phyloP scores from a whole-genome alignment of 2,113 vertebrate species.

The Castor canadensis region DNA sequence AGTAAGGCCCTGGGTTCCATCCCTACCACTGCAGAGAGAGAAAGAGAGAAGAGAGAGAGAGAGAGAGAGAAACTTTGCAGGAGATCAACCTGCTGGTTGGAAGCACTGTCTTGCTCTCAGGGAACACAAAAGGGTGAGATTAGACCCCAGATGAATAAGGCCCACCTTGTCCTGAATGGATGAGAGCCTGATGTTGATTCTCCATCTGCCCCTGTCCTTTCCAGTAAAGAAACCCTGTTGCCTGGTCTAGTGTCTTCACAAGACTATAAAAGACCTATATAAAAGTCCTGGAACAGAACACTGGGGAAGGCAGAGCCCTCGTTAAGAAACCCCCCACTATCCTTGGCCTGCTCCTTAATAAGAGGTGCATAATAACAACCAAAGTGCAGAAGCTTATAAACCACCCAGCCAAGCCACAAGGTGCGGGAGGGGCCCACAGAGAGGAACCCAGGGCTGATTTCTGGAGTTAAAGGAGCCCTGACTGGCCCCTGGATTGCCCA shows the following conservation, averaged over 20 bases:
- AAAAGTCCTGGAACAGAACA: conserved; percentile 40
- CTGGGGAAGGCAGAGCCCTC: conserved; percentile 73
- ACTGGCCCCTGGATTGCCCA: conserved; percentile 11
- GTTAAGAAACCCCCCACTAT: conserved; percentile 75
- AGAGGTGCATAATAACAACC: conserved; percentile 74
- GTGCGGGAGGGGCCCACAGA: conserved; percentile 49
- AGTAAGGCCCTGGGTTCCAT: not conserved
- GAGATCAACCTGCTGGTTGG: accelerated
- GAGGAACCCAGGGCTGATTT: not conserved
- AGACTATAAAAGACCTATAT: conserved; percentile 56
- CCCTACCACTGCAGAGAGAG: not conserved
- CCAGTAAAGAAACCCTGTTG: not conserved
- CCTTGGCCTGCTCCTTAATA: conserved; percentile 37
- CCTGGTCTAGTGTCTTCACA: not conserved
- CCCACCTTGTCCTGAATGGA: not conserved
- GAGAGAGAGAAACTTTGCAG: not conserved
- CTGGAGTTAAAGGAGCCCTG: conserved; percentile 14
- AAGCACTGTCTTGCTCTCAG: not conserved
- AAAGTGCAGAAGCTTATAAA: conserved; percentile 80
- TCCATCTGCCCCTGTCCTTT: not conserved
- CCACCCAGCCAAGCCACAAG: not conserved
- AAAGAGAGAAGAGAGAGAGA: too few relatives aligned
- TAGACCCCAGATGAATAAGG: not conserved
- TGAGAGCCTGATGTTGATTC: not conserved
- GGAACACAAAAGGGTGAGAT: not conserved